A percentile compares a stretch with the other conserved stretches of the same genome.
These are phyloP conservation scores for Drosophila crucigera DNA, from an alignment of 2,888 invertebrate species.

Conservation along the genomic window DNA sequence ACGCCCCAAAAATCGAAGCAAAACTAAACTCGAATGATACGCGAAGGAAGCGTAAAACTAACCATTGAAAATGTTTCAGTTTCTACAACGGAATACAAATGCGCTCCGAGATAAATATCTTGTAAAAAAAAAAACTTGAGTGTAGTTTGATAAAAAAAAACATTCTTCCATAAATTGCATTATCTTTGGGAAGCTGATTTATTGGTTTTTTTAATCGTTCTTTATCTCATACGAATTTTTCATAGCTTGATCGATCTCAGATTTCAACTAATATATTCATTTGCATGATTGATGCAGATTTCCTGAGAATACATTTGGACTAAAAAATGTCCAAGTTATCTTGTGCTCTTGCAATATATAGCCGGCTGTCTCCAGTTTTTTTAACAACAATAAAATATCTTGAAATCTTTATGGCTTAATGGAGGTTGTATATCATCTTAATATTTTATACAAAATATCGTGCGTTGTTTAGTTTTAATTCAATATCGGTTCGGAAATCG, in stretches of 20 bases:
- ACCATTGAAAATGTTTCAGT: constrained; percentile 3
- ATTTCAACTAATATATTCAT: neutral
- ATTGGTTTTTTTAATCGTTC: neutral
- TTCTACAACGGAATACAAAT: neutral
- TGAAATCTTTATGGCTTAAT: constrained; percentile 16
- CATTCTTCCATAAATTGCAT: no score
- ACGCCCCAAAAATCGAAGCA: constrained; percentile 37
- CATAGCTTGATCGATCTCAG: neutral
- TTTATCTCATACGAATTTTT: neutral
- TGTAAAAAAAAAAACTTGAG: neutral
- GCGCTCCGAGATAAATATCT: neutral
- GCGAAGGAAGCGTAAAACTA: constrained; percentile 13
- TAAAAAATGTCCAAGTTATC: neutral
- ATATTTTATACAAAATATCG: constrained; percentile 35
- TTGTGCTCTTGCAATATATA: neutral
- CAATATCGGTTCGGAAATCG: constrained; percentile 32
- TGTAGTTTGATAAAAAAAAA: neutral
- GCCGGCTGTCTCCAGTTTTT: constrained; percentile 1
- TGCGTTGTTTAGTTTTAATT: constrained; percentile 36
- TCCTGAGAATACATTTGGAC: neutral
- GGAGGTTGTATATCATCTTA: constrained; percentile 37
- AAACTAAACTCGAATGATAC: constrained; percentile 29
- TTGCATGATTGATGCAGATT: neutral
- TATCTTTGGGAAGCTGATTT: neutral
- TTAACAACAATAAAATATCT: neutral